A percentile compares a stretch with the other conserved stretches of the same genome.
Evolutionary conservation across 35 echinoderm and acorn worm species (phyloP).

Genomic region (Heliocidaris erythrogramma): DNA sequence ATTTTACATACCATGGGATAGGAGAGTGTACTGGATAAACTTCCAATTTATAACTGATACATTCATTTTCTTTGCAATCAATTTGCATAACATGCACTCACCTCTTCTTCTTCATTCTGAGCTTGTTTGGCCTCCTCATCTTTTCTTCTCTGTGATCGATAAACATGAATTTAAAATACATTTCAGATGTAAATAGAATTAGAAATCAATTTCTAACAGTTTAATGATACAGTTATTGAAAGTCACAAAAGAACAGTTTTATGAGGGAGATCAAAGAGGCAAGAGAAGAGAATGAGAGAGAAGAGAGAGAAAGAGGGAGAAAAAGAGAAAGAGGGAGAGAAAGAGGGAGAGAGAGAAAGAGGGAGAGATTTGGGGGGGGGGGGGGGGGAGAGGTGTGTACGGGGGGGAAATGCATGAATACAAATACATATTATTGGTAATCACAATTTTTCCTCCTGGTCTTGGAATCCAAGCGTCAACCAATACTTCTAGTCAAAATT

Average conservation of each 20-base stretch:
- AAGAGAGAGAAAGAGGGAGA: neutral
- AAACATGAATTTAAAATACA: neutral
- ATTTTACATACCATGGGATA: too few relatives aligned
- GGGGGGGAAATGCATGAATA: neutral
- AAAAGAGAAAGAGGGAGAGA: too few relatives aligned
- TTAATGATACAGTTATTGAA: too few relatives aligned
- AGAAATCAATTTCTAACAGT: too few relatives aligned
- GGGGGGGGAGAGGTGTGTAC: neutral
- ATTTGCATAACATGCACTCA: neutral
- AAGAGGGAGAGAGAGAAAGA: neutral
- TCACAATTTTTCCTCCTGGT: too few relatives aligned
- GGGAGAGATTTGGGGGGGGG: neutral
- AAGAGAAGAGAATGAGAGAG: too few relatives aligned
- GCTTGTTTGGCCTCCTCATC: conserved; percentile 65
- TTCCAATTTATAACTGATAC: neutral
- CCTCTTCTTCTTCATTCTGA: conserved; percentile 89
- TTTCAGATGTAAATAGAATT: neutral
- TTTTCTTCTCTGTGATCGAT: conserved; percentile 71
- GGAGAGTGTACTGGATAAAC: too few relatives aligned
- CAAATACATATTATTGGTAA: neutral
- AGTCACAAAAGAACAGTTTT: too few relatives aligned
- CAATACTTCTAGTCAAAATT: too few relatives aligned
- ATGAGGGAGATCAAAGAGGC: too few relatives aligned
- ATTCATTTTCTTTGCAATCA: too few relatives aligned
- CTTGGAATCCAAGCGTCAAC: neutral